Evolutionary conservation across 2,113 vertebrate species (phyloP).

Genomic region (Hyla sarda): DNA sequence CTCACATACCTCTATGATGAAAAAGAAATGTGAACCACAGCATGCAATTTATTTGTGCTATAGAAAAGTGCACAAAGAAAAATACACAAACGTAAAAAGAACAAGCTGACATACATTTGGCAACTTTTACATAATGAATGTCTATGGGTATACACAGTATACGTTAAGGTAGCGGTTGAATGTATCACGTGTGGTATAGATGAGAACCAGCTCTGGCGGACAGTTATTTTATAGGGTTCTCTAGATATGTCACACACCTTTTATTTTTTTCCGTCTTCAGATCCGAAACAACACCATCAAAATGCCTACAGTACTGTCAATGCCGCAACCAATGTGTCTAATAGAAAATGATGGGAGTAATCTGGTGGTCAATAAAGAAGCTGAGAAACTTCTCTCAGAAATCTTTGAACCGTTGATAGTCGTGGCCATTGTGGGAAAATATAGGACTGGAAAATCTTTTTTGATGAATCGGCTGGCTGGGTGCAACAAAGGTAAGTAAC

Average conservation of each 20-base stretch:
- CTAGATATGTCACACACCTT: background rate
- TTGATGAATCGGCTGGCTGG: constrained; percentile 65
- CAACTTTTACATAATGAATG: too few relatives aligned
- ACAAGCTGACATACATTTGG: too few relatives aligned
- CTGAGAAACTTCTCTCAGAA: constrained; percentile 40
- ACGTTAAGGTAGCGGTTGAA: too few relatives aligned
- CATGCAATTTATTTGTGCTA: too few relatives aligned
- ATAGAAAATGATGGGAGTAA: constrained; percentile 54
- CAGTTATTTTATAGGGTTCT: background rate
- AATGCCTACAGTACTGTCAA: background rate
- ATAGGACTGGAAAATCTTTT: constrained; percentile 65
- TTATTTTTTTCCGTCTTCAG: background rate
- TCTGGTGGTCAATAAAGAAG: constrained; percentile 54
- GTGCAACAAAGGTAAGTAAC: constrained; percentile 53
- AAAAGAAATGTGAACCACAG: too few relatives aligned
- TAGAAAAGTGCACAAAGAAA: too few relatives aligned
- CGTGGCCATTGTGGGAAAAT: constrained; percentile 64
- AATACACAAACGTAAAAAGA: too few relatives aligned
- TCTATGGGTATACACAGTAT: too few relatives aligned
- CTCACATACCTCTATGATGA: too few relatives aligned
- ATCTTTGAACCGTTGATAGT: constrained; percentile 63
- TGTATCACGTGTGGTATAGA: too few relatives aligned
- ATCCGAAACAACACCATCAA: background rate
- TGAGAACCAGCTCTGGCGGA: too few relatives aligned
- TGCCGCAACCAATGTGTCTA: constrained; percentile 60